A percentile compares a stretch with the other conserved stretches of the same genome.
Evolutionary conservation across 2,888 invertebrate species (phyloP).

Genomic region (Boloria euphrosyne): DNA sequence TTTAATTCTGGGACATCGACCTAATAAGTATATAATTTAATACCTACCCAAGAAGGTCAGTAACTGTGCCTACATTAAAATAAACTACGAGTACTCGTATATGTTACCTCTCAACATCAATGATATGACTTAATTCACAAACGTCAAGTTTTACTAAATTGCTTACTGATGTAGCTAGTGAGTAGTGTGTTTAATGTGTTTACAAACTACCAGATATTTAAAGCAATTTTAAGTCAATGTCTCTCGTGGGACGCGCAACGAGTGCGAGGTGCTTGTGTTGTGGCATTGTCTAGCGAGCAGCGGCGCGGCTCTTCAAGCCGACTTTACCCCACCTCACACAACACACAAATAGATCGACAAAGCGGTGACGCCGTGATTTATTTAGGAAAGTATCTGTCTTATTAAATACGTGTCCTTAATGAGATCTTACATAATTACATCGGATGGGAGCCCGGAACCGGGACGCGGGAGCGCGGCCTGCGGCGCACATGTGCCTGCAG

Average conservation of each 20-base stretch:
- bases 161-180: not conserved
- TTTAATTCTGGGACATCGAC: no score
- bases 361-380: conserved; percentile 32
- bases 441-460: conserved; percentile 39
- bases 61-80: no score
- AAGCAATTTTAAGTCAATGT: not conserved
- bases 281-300: not conserved
- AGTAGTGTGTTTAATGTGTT: not conserved
- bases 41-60: no score
- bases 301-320: not conserved
- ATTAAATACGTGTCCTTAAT: conserved; percentile 40
- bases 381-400: conserved; percentile 38
- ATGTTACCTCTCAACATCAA: no score
- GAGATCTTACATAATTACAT: conserved; percentile 41
- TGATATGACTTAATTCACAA: no score
- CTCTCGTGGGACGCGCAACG: conserved; percentile 8
- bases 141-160: no score
- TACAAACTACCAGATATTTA: conserved; percentile 5
- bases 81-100: no score
- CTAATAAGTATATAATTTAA: no score
- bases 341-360: conserved; percentile 5
- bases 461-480: conserved; percentile 27
- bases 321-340: conserved; percentile 9
- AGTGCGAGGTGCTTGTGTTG: not conserved
- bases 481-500: conserved; percentile 38